These are phyloP conservation scores for Latrodectus elegans DNA, from an alignment of 2,888 invertebrate species.

Conservation along the genomic window DNA sequence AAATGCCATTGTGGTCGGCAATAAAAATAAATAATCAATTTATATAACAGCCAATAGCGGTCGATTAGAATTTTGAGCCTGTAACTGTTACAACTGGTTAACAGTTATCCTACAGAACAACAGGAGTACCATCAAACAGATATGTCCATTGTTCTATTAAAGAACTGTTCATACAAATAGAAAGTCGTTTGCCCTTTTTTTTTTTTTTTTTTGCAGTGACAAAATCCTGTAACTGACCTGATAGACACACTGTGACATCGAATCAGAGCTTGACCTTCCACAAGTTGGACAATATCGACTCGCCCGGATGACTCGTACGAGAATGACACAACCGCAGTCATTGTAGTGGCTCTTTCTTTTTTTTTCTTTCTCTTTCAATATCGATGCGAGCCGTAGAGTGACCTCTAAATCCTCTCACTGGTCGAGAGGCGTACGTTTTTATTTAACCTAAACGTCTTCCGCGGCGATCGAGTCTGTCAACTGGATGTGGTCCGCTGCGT, in stretches of 20 bases:
- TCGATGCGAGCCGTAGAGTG: conserved; percentile 11
- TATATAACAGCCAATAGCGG: too few relatives aligned
- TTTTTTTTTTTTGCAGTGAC: too few relatives aligned
- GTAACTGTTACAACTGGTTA: too few relatives aligned
- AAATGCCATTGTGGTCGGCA: too few relatives aligned
- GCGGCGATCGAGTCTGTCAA: neutral
- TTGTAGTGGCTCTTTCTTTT: conserved; percentile 7
- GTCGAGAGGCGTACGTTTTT: conserved; percentile 11
- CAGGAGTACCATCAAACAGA: too few relatives aligned
- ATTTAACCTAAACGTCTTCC: conserved; percentile 11
- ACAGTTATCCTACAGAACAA: too few relatives aligned
- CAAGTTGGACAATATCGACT: conserved; percentile 27
- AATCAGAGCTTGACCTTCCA: conserved; percentile 49
- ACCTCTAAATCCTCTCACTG: conserved; percentile 40
- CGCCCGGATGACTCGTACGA: conserved; percentile 14
- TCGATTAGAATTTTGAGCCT: too few relatives aligned
- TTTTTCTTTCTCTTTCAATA: conserved; percentile 7
- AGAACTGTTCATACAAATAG: neutral
- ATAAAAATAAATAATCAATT: too few relatives aligned
- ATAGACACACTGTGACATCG: conserved; percentile 16
- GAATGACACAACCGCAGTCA: conserved; percentile 14
- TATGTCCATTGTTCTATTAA: neutral
- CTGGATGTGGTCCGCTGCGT: conserved; percentile 10
- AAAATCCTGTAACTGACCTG: conserved; percentile 7
- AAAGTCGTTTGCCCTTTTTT: neutral